Evolutionary conservation across 2,797 vertebrate genomes (phyloP).

Genomic region (Oryzias dopingdopingensis): DNA sequence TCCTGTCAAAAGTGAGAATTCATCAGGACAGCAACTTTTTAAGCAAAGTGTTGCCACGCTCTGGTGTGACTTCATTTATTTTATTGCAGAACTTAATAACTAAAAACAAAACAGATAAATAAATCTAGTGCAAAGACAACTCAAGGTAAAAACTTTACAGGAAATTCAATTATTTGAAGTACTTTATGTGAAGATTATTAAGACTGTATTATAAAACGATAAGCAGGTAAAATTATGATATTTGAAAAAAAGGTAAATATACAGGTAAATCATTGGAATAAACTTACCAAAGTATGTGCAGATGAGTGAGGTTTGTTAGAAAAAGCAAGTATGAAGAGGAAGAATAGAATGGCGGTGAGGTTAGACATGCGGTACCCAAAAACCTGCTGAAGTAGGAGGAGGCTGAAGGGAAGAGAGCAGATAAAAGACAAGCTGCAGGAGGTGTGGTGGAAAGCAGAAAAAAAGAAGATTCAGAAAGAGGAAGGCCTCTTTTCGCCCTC

Average conservation of each 20-base stretch:
- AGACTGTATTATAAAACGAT: neutral
- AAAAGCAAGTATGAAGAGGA: neutral
- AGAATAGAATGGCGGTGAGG: slow-evolving; percentile 21
- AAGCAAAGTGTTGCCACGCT: slow-evolving; percentile 4
- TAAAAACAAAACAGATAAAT: neutral
- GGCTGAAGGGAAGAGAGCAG: slow-evolving; percentile 13
- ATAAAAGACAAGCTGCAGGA: slow-evolving; percentile 17
- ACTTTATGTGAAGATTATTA: neutral
- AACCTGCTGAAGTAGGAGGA: slow-evolving; percentile 11
- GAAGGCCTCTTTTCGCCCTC: slow-evolving; percentile 17
- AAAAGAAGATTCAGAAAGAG: slow-evolving; percentile 34
- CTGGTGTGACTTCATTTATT: slow-evolving; percentile 4
- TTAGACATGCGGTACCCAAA: slow-evolving; percentile 10
- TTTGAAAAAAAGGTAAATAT: neutral
- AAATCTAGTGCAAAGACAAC: too few species aligned
- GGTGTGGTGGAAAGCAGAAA: slow-evolving; percentile 22
- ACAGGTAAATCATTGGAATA: neutral
- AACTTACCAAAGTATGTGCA: slow-evolving; percentile 38
- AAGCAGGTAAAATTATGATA: neutral
- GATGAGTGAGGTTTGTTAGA: slow-evolving; percentile 9
- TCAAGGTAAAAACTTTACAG: too few species aligned
- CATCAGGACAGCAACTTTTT: slow-evolving; percentile 11
- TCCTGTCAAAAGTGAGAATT: slow-evolving; percentile 57
- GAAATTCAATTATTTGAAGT: too few species aligned
- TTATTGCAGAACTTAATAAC: neutral